Base-by-base conservation (phyloP, 1,140 invertebrate species). In the Drosophila busckii region DNA sequence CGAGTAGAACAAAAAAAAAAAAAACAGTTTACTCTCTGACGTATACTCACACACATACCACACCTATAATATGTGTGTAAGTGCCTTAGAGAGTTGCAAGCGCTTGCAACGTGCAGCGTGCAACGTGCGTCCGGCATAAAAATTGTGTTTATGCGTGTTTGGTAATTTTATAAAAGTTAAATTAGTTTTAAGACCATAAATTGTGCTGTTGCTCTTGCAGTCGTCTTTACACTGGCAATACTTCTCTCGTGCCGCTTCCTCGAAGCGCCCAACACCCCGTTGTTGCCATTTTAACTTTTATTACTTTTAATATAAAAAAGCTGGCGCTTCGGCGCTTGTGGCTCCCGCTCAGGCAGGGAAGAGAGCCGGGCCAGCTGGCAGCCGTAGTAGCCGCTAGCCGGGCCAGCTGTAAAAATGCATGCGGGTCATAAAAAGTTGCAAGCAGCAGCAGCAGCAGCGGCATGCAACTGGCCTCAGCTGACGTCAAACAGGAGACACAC, bases 151-250 rank as follows among this genome's bases (percentile, higher is more conserved):
- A 80, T 80, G 75, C 75, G 75, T 80, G 75, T 80, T 80, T 82
- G 75, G 75, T 80, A 80, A 82, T 80, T 80, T 80, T 80, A 80
- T 80, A 80, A 80, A 80, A 80, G 75, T 80, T 80, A 80, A 80
- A 80, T 80, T 80, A 80, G 75, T 80, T 80, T 82, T 80, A 75
- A 80, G 75, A 64, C 75, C 75, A 80, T 80, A 80, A 80, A 80
- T 80, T 80, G 69, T 53, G 64, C 46, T 54, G 55, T 52, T 38
- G 60, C 67, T 35, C 38, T 52, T 60, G 38, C 52, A 28, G 28
- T 20, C 37, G 22, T 23, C 28, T 56, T 44, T 28, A 2, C 13
- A 12, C 9, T 25, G 5, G 6, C 12, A 9, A 9, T n/a, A 8
- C 28, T 4, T 1, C 17, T 10, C 9, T 6, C 9, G n/a, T 9